A percentile compares a stretch with the other conserved stretches of the same genome.
phyloP scores from a whole-genome alignment of 2,797 vertebrate genomes.

The Pygocentrus nattereri region DNA sequence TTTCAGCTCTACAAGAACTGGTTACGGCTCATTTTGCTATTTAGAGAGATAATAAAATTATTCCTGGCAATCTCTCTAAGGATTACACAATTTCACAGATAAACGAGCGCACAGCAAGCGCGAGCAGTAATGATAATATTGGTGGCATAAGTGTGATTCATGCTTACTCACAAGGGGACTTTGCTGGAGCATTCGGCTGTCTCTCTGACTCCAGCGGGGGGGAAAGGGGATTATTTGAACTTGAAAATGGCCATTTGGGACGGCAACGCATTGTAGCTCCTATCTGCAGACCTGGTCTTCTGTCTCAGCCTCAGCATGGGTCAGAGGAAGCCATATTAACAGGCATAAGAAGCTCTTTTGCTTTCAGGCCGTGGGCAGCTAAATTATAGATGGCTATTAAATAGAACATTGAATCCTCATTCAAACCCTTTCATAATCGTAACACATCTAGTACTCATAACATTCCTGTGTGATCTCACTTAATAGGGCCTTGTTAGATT shows the following conservation, averaged over 20 bases:
- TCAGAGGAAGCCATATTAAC: constrained; percentile 24
- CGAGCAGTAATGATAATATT: constrained; percentile 54
- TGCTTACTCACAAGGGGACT: constrained; percentile 49
- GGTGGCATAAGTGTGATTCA: constrained; percentile 59
- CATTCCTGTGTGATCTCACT: constrained; percentile 13
- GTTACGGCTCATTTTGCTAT: constrained; percentile 58
- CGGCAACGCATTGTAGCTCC: background rate
- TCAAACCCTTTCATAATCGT: background rate
- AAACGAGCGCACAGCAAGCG: constrained; percentile 53
- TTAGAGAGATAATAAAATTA: constrained; percentile 60
- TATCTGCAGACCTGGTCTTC: background rate
- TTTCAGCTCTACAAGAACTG: constrained; percentile 44
- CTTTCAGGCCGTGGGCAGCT: constrained; percentile 5
- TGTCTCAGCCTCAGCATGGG: constrained; percentile 16
- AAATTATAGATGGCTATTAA: constrained; percentile 36
- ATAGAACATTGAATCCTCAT: constrained; percentile 38
- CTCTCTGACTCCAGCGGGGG: constrained; percentile 37
- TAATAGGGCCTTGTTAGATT: background rate
- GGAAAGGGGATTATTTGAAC: constrained; percentile 56
- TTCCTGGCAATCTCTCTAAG: constrained; percentile 58
- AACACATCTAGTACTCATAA: constrained; percentile 5
- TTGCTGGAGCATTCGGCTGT: constrained; percentile 29
- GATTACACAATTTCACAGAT: constrained; percentile 63
- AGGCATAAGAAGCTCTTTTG: constrained; percentile 7
- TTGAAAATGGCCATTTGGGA: constrained; percentile 21